phyloP scores from a whole-genome alignment of 1,140 invertebrate genomes.

The Drosophila ficusphila region DNA sequence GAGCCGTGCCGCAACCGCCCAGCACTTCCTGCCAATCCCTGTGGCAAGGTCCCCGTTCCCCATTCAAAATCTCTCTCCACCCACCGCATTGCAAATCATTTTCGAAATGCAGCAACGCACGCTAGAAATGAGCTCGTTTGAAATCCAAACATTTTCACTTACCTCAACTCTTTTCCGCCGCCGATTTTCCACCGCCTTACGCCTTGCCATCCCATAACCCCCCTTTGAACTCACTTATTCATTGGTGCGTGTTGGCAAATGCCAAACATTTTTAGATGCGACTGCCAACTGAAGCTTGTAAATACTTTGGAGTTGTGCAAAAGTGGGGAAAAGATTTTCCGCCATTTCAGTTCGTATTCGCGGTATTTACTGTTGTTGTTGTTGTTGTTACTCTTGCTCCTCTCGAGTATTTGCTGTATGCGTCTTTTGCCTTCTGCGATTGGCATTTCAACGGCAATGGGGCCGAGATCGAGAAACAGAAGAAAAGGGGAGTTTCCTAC shows the following conservation, averaged over 20 bases:
- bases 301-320: constrained; percentile 74
- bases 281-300: constrained; percentile 77
- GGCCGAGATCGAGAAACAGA: neutral
- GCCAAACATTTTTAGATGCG: constrained; percentile 81
- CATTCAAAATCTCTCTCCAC: constrained; percentile 1
- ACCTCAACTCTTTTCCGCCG: constrained; percentile 23
- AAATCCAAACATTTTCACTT: constrained; percentile 72
- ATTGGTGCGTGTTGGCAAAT: constrained; percentile 80
- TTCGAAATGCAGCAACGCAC: constrained; percentile 75
- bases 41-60: neutral
- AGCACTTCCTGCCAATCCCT: constrained; percentile 63
- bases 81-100: constrained; percentile 68
- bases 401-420: constrained; percentile 15
- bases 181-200: neutral
- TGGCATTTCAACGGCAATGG: constrained; percentile 34
- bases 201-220: too few species aligned
- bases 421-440: constrained; percentile 29
- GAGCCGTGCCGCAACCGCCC: constrained; percentile 42
- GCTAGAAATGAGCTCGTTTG: constrained; percentile 77
- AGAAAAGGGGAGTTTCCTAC: constrained; percentile 5
- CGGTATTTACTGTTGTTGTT: constrained; percentile 48
- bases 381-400: constrained; percentile 9
- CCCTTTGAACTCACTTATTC: constrained; percentile 46
- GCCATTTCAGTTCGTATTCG: constrained; percentile 30
- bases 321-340: constrained; percentile 77